Base-by-base conservation (phyloP, 1,140 invertebrate species). In the Zelostemma sp. region DNA sequence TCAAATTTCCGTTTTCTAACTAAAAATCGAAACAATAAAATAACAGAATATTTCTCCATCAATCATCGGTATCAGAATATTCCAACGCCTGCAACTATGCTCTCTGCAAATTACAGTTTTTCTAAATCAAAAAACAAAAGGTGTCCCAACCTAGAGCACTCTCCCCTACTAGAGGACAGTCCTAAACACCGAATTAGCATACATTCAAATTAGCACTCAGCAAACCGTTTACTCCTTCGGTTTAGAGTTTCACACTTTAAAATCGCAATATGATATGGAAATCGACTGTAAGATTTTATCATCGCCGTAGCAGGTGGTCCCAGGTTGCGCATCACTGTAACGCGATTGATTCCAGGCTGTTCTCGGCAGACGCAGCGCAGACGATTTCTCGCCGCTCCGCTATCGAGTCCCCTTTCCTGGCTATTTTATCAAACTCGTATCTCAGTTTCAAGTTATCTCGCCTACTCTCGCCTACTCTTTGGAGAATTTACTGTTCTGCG, bases 321-420 rank as follows among this genome's bases (percentile, higher is more conserved):
- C 55, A 19, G 61, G 73, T 78, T 77, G 78, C 69, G 74, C 65
- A 70, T 74, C 79, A 67, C 79, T 77, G 79, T 74, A 69, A 68
- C 67, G 72, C 76, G 82, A 83, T 82, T 80, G 81, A 84, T 82
- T 82, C 77, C n/a, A n/a, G n/a, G n/a, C n/a, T n/a, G n/a, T n/a
- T n/a, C n/a, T 58, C 62, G 58, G 78, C 74, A 81, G 80, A 83
- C 83, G 74, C 79, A 80, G 75, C 75, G 79, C 78, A 80, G 80
- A 84, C 81, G 79, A 80, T 48, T 16, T 43, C 12, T 53, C 17
- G 43, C 41, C 18, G 9, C 47, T 17, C 49, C 33, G 17, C 68
- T 54, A 41, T 66, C 55, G 56, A 47, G 12, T 40, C 50, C 41
- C 18, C 46, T 45, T 25, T 53, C 17, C 35, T 40, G 54, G n/a